Conservation (phyloP, 2,113 vertebrate genomes). For the Ceyx melanurus region DNA sequence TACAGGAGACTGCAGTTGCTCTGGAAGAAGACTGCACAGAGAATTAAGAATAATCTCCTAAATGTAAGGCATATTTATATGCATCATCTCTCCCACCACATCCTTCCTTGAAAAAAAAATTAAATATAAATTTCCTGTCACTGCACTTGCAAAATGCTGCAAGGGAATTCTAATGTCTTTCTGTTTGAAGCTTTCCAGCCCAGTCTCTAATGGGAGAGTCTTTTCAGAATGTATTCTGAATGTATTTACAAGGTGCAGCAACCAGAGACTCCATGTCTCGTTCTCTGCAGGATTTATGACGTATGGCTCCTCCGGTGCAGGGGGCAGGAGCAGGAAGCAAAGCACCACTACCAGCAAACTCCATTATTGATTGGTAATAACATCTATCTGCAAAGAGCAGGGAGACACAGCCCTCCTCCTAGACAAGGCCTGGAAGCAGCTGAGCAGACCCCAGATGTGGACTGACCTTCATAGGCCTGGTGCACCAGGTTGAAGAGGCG, state of each 20-base stretch:
- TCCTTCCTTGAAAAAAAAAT: background rate
- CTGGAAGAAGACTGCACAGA: background rate
- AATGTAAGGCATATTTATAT: background rate
- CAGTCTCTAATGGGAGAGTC: background rate
- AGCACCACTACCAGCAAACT: background rate
- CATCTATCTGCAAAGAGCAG: background rate
- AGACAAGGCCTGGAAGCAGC: background rate
- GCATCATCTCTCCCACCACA: background rate
- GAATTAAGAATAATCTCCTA: background rate
- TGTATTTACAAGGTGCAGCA: background rate
- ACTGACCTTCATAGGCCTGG: slow-evolving; percentile 95
- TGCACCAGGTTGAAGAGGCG: slow-evolving; percentile 95
- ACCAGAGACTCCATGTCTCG: background rate
- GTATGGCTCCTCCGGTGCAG: background rate
- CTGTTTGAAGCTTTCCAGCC: background rate
- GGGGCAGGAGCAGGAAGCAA: background rate
- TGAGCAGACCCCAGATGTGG: background rate
- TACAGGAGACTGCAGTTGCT: background rate
- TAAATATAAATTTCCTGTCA: background rate
- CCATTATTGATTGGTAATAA: background rate
- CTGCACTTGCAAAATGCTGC: background rate
- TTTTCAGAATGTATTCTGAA: background rate
- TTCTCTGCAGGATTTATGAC: background rate
- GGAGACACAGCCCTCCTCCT: background rate
- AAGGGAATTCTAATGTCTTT: background rate